Evolutionary conservation across 1,140 invertebrate species (phyloP).

Genomic region (Cydia pomonella): DNA sequence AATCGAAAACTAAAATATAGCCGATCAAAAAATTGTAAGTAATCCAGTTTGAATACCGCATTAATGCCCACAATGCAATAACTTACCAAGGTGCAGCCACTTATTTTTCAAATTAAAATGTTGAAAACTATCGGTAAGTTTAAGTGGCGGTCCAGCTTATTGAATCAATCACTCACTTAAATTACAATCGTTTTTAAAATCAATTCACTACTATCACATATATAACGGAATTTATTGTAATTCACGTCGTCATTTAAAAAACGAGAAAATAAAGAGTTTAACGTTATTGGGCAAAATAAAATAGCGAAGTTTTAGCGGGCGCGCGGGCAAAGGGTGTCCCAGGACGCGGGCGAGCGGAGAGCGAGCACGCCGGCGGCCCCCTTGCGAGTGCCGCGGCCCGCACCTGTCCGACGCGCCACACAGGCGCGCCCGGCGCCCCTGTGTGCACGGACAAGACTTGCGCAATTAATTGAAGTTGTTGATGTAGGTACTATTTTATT

Average conservation of each 20-base stretch:
- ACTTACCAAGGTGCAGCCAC: neutral
- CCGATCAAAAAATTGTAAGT: no score
- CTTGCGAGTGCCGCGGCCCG: conserved; percentile 14
- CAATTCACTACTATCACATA: neutral
- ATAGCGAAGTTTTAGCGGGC: conserved; percentile 13
- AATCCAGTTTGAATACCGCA: no score
- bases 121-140: conserved; percentile 13
- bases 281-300: neutral
- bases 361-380: conserved; percentile 2
- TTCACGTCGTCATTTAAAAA: neutral
- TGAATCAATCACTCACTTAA: neutral
- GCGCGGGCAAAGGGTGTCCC: neutral
- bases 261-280: neutral
- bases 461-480: conserved; percentile 33
- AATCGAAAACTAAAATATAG: no score
- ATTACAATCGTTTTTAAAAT: neutral
- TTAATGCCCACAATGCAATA: neutral
- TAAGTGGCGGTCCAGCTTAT: neutral
- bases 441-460: conserved; percentile 29
- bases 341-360: neutral
- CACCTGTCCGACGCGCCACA: conserved; percentile 4
- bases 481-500: conserved; percentile 31
- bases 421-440: neutral
- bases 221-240: neutral
- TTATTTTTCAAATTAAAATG: neutral